These are phyloP conservation scores for Pachymerium ferrugineum DNA, from an alignment of 2,888 invertebrate species.

Conservation along the genomic window DNA sequence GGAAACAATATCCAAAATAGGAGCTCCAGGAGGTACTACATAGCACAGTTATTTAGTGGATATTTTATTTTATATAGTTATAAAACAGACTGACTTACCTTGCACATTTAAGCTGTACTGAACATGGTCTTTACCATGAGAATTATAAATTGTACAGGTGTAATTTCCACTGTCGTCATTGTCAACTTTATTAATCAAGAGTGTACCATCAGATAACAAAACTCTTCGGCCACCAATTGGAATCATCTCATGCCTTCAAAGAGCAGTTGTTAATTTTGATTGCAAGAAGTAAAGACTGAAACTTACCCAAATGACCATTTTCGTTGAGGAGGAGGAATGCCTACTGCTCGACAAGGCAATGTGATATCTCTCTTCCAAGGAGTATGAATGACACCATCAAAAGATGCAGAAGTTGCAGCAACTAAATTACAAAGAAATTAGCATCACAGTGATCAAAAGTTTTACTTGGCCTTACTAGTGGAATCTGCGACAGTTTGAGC, in stretches of 20 bases:
- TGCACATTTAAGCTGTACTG: not conserved
- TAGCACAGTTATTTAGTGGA: too few relatives aligned
- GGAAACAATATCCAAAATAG: not conserved
- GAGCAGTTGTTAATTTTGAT: not conserved
- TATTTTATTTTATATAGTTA: too few relatives aligned
- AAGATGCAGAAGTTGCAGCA: conserved; percentile 6
- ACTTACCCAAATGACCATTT: not conserved
- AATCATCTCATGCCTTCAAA: not conserved
- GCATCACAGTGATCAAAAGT: too few relatives aligned
- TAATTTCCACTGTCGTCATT: too few relatives aligned
- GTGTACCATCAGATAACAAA: too few relatives aligned
- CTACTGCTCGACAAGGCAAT: not conserved
- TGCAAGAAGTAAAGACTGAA: not conserved
- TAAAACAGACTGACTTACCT: too few relatives aligned
- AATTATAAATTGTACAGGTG: too few relatives aligned
- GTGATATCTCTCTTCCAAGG: not conserved
- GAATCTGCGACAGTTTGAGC: too few relatives aligned
- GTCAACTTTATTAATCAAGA: too few relatives aligned
- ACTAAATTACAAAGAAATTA: too few relatives aligned
- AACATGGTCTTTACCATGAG: not conserved
- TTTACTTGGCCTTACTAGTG: not conserved
- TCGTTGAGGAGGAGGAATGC: not conserved
- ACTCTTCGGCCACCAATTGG: too few relatives aligned
- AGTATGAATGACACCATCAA: not conserved
- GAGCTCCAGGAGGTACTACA: not conserved